A percentile compares a stretch with the other conserved stretches of the same genome.
Conservation (phyloP, 2,113 vertebrate species). For the Podiceps cristatus region DNA sequence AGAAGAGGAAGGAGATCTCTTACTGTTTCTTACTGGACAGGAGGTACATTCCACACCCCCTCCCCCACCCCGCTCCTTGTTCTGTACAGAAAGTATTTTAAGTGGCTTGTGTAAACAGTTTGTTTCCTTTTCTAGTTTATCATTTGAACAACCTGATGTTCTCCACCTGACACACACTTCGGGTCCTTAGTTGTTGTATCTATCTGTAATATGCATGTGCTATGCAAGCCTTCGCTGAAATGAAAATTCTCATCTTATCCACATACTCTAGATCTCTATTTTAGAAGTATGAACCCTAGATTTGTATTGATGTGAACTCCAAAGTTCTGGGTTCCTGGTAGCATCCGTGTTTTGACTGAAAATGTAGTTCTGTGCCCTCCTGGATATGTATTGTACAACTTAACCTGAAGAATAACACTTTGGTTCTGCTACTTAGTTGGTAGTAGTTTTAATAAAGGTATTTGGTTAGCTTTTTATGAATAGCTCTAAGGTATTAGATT, state of each 20-base stretch:
- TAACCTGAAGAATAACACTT: neutral
- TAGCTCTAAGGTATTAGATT: neutral
- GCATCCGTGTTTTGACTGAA: neutral
- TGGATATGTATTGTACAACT: neutral
- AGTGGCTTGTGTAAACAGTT: neutral
- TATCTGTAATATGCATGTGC: neutral
- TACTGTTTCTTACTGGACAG: constrained; percentile 96
- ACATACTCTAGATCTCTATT: too few species aligned
- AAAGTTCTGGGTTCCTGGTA: neutral
- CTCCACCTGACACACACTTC: fast-evolving
- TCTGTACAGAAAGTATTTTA: neutral
- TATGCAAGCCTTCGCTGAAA: neutral
- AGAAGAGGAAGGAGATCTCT: constrained; percentile 91
- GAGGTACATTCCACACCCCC: constrained; percentile 80
- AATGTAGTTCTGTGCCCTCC: neutral
- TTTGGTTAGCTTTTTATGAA: neutral
- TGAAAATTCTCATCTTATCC: neutral
- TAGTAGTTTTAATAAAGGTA: neutral
- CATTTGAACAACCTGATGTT: neutral
- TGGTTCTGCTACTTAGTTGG: neutral
- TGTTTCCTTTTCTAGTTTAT: neutral
- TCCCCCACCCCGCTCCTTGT: neutral
- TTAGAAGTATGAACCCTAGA: neutral
- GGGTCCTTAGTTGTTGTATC: fast-evolving
- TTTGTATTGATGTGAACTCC: neutral